These are phyloP conservation scores for Enteromius thamalakanensis DNA, from an alignment of 2,797 vertebrate species.

Conservation along the genomic window DNA sequence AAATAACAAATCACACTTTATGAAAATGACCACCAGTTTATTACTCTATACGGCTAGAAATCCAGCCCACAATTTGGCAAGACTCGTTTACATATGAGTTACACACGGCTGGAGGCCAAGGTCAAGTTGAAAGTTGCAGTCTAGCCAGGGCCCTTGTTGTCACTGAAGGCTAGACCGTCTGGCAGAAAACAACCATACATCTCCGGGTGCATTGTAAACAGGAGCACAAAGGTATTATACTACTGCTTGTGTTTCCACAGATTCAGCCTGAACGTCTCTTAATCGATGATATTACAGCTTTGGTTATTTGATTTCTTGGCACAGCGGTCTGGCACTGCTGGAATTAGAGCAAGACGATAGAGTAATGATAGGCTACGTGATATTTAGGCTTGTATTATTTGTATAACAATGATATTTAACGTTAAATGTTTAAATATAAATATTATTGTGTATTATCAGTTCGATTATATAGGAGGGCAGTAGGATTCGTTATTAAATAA, in stretches of 20 bases:
- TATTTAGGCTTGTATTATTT: constrained; percentile 48
- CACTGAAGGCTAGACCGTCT: constrained; percentile 67
- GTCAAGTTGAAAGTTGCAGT: constrained; percentile 97
- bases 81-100: constrained; percentile 73
- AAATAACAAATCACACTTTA: constrained; percentile 38
- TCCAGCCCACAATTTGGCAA: constrained; percentile 70
- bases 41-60: constrained; percentile 12
- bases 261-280: constrained; percentile 24
- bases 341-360: constrained; percentile 45
- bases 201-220: constrained; percentile 57
- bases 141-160: constrained; percentile 78
- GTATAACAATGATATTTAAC: background rate
- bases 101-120: constrained; percentile 90
- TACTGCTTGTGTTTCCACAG: constrained; percentile 16
- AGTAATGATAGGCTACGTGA: background rate
- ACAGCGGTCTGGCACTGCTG: constrained; percentile 53
- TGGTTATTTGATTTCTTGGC: constrained; percentile 52
- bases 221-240: constrained; percentile 42
- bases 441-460: background rate
- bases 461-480: background rate
- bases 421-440: background rate
- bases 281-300: background rate
- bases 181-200: constrained; percentile 61
- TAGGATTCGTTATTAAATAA: background rate
- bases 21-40: constrained; percentile 29